Evolutionary conservation across 2,888 invertebrate species (phyloP).

Genomic region (Piscicola geometra): DNA sequence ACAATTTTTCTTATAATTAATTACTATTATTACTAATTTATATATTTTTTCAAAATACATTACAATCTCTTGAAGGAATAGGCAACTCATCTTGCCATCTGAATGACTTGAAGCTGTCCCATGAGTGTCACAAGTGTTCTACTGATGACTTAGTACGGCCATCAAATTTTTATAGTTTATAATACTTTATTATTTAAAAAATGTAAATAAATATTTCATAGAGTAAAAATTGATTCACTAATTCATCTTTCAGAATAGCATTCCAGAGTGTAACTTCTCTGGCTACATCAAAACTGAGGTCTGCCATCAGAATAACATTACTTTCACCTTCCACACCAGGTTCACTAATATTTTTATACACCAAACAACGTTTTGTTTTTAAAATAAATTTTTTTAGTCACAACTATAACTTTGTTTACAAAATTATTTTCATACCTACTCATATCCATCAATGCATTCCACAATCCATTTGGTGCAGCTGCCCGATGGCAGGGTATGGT

Average conservation of each 20-base stretch:
- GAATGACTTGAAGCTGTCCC: neutral
- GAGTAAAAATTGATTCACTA: too few species aligned
- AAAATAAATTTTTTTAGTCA: neutral
- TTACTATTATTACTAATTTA: neutral
- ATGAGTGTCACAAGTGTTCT: conserved; percentile 3
- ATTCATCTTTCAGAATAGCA: too few species aligned
- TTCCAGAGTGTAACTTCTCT: neutral
- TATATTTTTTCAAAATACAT: neutral
- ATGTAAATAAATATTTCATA: too few species aligned
- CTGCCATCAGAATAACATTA: conserved; percentile 7
- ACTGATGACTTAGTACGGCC: neutral
- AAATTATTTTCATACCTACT: neutral
- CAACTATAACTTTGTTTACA: too few species aligned
- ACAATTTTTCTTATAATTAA: too few species aligned
- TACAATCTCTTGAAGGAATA: neutral
- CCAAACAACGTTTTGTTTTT: too few species aligned
- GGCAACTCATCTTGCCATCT: conserved; percentile 4
- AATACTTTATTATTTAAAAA: neutral
- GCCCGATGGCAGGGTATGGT: conserved; percentile 13
- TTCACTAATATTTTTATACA: too few species aligned
- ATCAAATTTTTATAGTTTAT: neutral
- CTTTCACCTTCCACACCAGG: conserved; percentile 13
- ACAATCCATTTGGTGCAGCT: too few species aligned
- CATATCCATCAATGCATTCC: neutral
- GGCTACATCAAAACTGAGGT: conserved; percentile 6